phyloP scores from a whole-genome alignment of 2,797 vertebrate species.

The Halcyon leucocephala region DNA sequence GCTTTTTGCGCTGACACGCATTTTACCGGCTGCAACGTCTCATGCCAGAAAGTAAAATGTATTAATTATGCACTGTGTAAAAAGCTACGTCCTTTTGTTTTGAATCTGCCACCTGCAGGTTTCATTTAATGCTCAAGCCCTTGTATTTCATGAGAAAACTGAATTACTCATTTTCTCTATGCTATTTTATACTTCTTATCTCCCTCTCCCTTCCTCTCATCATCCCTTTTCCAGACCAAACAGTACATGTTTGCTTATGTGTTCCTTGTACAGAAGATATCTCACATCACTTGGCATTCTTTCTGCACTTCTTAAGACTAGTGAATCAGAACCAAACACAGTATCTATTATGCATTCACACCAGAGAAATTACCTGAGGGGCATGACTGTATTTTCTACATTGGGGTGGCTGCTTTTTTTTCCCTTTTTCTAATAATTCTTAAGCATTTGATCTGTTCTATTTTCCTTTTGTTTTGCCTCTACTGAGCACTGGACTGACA shows the following conservation, averaged over 20 bases:
- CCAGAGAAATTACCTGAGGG: not conserved
- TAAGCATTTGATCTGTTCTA: not conserved
- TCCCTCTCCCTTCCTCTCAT: not conserved
- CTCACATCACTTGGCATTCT: not conserved
- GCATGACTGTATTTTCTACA: not conserved
- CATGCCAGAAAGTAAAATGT: not conserved
- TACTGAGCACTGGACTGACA: not conserved
- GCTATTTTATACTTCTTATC: not conserved
- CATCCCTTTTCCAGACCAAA: not conserved
- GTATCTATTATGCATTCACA: not conserved
- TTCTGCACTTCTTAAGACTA: not conserved
- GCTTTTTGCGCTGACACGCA: not conserved
- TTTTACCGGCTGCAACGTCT: not conserved
- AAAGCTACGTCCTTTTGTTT: conserved; percentile 3
- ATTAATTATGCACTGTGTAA: not conserved
- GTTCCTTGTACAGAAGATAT: not conserved
- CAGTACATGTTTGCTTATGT: not conserved
- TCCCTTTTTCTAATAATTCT: not conserved
- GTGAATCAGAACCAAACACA: not conserved
- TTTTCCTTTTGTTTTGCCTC: not conserved
- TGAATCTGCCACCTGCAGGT: not conserved
- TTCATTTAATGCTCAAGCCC: not conserved
- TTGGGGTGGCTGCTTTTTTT: not conserved
- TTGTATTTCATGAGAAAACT: not conserved
- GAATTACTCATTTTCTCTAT: not conserved